Evolutionary conservation across 2,888 invertebrate species (phyloP), one percentile per base, ranked within the genome.

Genomic region (Oasisia sp.): DNA sequence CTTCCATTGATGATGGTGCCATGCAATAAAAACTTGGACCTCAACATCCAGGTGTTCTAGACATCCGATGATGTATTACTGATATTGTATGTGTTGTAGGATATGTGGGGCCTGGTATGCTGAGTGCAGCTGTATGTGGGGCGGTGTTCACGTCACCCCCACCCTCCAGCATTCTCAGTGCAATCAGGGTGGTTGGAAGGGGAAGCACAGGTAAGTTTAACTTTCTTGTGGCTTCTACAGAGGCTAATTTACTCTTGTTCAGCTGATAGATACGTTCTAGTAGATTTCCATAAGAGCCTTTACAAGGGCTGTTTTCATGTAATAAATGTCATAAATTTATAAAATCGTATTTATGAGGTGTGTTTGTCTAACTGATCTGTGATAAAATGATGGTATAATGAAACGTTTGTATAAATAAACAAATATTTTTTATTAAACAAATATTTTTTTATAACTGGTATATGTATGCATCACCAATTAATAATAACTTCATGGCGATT

Each of bases 111-210:
- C 95, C 96, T 89, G 98, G 98, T 0, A 97, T 98, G 97, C 96
- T 98, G 93, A 98, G 98, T 32, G 98, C 98, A 0, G 97, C 98
- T 0, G 97, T 98, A 0, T 96, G 97, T 27, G 98, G 98, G 0
- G 97, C 97, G 0, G 97, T 98, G 90, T 98, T 98, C 95, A 97
- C 98, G 0, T 98, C 98, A 0, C 98, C 98, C 0, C 98, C 98
- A 0, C 97, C 98, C 0, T 97, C 97, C 0, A 97, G 97, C 93
- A 97, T 98, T 27, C 96, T 97, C 0, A 97, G 97, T 58, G 97
- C 97, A 0, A 97, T 98, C 89, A 96, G 97, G 74, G 97, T 97
- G 74, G 96, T 97, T 27, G 97, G 97, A 38, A 96, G 97, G 3
- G 91, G 91, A 32, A 94, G 93, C 91, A 74, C 93, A 92, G 93